These are phyloP conservation scores for Delphinapterus leucas DNA, from an alignment of 2,113 vertebrate species.

Conservation along the genomic window DNA sequence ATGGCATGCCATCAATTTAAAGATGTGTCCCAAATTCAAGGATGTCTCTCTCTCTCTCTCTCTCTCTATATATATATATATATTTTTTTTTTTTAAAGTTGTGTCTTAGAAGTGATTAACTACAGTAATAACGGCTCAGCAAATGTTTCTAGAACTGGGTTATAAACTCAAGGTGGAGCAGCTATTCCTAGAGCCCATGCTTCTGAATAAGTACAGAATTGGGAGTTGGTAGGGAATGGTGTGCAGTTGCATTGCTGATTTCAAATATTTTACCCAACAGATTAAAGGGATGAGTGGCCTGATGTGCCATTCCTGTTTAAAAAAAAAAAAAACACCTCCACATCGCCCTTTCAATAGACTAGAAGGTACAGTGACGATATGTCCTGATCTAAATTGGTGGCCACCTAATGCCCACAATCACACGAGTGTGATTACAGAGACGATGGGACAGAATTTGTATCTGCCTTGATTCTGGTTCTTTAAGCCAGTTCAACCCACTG, in stretches of 20 bases:
- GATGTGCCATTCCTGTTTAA: not conserved
- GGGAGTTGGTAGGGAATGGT: not conserved
- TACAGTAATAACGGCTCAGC: not conserved
- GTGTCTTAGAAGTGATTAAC: slow-evolving; percentile 10
- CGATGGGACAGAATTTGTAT: not conserved
- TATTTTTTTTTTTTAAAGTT: no score
- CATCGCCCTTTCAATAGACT: not conserved
- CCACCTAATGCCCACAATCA: not conserved
- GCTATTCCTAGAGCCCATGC: not conserved
- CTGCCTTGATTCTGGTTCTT: not conserved
- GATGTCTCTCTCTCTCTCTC: not conserved
- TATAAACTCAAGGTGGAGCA: not conserved
- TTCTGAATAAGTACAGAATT: not conserved
- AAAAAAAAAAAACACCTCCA: not conserved
- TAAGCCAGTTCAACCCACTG: not conserved
- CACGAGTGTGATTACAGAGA: not conserved
- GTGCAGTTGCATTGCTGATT: not conserved
- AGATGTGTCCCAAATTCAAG: slow-evolving; percentile 1
- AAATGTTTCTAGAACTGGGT: slow-evolving; percentile 31
- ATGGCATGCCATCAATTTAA: not conserved
- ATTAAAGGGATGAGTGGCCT: not conserved
- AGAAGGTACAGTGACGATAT: not conserved
- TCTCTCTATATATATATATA: not conserved
- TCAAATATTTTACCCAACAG: slow-evolving; percentile 9
- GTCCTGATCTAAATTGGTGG: not conserved